Evolutionary conservation across 2,888 invertebrate species (phyloP), one percentile per base, ranked within the genome.

Genomic region (Biston betularia): DNA sequence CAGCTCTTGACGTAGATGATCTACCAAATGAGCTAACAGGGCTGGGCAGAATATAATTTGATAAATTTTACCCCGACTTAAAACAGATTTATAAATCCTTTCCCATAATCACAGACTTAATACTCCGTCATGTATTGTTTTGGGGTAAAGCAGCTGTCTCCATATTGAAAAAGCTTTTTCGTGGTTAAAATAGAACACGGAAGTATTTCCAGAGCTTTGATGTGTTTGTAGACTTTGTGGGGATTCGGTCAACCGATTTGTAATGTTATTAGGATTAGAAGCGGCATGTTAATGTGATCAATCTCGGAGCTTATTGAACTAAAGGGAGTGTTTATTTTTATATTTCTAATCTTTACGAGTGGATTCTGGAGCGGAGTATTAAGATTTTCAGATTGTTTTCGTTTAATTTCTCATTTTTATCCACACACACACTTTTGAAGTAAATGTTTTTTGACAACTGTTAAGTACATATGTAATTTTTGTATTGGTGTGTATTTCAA

Each of bases 171-270:
- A 62, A 63, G 48, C 64, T 55, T 57, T 78, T 78, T 78, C 52
- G 64, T 60, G 68, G 60, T 74, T 71, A 75, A 80, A 80, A 80
- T 81, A 78, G 75, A 63, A 78, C 73, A 57, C 74, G 81, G 81
- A 81, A 81, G 77, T 62, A 62, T 59, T 66, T 53, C 65, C 67
- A 65, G 57, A 58, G 50, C 65, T 74, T 71, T 71, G 65, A 71
- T 50, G 65, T 70, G 62, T 58, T 62, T 44, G 56, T 63, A 34
- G 48, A 57, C 34, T 42, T 58, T 62, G 45, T 62, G 42, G 59
- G 60, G 64, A 61, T 70, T 71, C 46, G 60, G 67, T 69, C 67
- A 72, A 59, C 63, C 67, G 67, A 67, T 67, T 72, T 48, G 66
- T 58, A 53, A 44, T 40, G 58, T 66, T 63, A 65, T 67, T 57